phyloP scores from a whole-genome alignment of 2,113 vertebrate genomes.

The Cacatua alba region DNA sequence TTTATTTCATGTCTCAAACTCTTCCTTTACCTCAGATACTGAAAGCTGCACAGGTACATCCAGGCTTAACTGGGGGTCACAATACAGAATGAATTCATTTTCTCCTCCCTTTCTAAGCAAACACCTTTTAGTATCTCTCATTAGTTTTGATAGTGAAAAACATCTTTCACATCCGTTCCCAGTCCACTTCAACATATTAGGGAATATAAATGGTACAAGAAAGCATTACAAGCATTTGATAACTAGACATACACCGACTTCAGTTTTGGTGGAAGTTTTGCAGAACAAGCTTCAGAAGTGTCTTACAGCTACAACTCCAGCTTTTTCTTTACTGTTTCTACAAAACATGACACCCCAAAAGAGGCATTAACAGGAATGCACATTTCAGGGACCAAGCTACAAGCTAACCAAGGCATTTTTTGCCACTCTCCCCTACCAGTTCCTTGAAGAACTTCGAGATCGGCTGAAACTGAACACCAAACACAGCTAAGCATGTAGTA shows the following conservation, averaged over 20 bases:
- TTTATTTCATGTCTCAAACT: background rate
- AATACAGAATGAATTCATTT: background rate
- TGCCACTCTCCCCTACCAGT: background rate
- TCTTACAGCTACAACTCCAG: background rate
- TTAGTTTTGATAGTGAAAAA: background rate
- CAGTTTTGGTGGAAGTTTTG: background rate
- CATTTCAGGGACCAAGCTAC: background rate
- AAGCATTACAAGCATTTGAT: background rate
- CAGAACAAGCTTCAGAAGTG: background rate
- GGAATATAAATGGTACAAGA: background rate
- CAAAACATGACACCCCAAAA: background rate
- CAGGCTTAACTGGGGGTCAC: background rate
- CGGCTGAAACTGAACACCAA: background rate
- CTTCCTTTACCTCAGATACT: background rate
- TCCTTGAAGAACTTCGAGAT: background rate
- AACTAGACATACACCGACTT: background rate
- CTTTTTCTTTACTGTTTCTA: background rate
- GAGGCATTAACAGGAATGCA: background rate
- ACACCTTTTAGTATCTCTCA: background rate
- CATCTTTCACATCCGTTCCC: background rate
- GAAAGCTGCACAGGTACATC: background rate
- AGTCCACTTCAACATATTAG: rapidly evolving
- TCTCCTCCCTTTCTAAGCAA: background rate
- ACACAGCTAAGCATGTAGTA: background rate
- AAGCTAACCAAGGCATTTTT: background rate